These are phyloP conservation scores for Nasonia giraulti DNA, from an alignment of 1,140 invertebrate genomes.

Conservation along the genomic window DNA sequence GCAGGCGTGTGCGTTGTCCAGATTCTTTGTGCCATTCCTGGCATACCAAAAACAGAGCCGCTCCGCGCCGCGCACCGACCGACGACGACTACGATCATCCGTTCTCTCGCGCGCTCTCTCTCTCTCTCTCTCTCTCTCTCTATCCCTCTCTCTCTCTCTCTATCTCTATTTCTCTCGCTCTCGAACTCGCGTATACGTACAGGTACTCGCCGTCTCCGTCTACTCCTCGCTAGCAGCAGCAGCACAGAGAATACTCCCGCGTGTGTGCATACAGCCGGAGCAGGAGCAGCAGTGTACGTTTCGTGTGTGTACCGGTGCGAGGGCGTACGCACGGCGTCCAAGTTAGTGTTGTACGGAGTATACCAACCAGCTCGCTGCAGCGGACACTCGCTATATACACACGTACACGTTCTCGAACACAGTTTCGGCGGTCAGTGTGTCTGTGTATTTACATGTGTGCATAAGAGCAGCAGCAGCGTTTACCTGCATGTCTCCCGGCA, in stretches of 20 bases:
- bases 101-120: not conserved
- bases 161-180: not conserved
- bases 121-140: slow-evolving; percentile 26
- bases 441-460: slow-evolving; percentile 11
- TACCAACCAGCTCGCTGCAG: too few species aligned
- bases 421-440: not conserved
- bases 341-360: not conserved
- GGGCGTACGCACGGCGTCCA: not conserved
- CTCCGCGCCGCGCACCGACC: slow-evolving; percentile 60
- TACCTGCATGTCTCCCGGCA: not conserved
- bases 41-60: slow-evolving; percentile 90
- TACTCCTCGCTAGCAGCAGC: not conserved
- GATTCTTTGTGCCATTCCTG: slow-evolving; percentile 96
- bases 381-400: too few species aligned
- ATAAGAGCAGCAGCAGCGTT: not conserved
- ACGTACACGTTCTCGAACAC: not conserved
- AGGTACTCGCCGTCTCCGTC: not conserved
- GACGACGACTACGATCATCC: slow-evolving; percentile 46
- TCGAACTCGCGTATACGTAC: not conserved
- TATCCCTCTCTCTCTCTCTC: slow-evolving; percentile 21
- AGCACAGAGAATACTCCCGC: not conserved
- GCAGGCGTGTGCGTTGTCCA: slow-evolving; percentile 89
- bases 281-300: not conserved
- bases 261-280: not conserved
- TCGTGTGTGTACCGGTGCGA: slow-evolving; percentile 5